These are phyloP conservation scores for Mythimna albipuncta DNA, from an alignment of 2,888 invertebrate species.

Conservation along the genomic window DNA sequence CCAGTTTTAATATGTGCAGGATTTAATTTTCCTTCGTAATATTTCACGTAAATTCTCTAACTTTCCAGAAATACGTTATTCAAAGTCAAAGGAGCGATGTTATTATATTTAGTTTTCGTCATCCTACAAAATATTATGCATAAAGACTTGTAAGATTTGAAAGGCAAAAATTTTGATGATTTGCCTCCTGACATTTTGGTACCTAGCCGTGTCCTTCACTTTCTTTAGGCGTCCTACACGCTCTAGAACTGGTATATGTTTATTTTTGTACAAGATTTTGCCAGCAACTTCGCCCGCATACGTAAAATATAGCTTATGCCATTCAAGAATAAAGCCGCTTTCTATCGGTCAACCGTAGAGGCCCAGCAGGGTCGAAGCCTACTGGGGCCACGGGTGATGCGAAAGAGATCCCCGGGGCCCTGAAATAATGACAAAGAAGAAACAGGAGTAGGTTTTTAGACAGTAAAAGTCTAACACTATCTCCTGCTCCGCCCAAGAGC, in stretches of 20 bases:
- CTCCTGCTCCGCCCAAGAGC: too few species aligned
- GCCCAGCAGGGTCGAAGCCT: too few species aligned
- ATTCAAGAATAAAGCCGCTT: too few species aligned
- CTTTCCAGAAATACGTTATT: slow-evolving; percentile 26
- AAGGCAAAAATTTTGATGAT: slow-evolving; percentile 38
- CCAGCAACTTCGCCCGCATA: too few species aligned
- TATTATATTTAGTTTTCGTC: slow-evolving; percentile 20
- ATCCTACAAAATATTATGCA: slow-evolving; percentile 41
- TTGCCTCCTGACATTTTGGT: slow-evolving; percentile 23
- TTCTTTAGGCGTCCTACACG: slow-evolving; percentile 12
- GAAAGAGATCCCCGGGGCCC: too few species aligned
- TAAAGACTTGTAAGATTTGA: slow-evolving; percentile 26
- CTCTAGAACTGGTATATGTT: not conserved
- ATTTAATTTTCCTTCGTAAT: slow-evolving; percentile 3
- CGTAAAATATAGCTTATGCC: too few species aligned
- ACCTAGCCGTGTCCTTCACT: slow-evolving; percentile 13
- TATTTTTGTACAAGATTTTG: too few species aligned
- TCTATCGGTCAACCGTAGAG: too few species aligned
- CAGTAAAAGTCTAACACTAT: too few species aligned
- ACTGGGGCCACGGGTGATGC: too few species aligned
- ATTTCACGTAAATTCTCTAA: slow-evolving; percentile 2
- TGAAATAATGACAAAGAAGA: too few species aligned
- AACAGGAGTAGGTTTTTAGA: too few species aligned
- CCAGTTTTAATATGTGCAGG: not conserved
- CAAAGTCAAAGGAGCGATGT: slow-evolving; percentile 15